These are phyloP conservation scores for Belgica antarctica DNA, from an alignment of 2,888 invertebrate species.

Conservation along the genomic window DNA sequence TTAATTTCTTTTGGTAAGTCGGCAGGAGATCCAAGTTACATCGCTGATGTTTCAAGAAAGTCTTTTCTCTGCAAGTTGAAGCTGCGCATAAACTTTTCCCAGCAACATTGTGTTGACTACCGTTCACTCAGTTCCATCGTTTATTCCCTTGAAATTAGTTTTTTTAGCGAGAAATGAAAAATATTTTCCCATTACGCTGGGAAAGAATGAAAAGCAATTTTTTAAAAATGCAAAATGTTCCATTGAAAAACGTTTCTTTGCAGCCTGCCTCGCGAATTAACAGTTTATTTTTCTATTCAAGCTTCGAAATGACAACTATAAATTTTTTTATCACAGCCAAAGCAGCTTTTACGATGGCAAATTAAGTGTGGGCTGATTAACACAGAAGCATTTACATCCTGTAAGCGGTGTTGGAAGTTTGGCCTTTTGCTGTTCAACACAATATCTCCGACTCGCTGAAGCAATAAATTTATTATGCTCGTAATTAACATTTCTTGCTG, in stretches of 20 bases:
- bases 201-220: no score
- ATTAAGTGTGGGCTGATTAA: slow-evolving; percentile 1
- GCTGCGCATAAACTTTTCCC: not conserved
- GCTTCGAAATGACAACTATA: not conserved
- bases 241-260: no score
- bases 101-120: no score
- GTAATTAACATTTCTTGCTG: not conserved
- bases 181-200: no score
- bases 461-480: slow-evolving; percentile 6
- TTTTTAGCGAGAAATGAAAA: no score
- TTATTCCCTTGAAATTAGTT: no score
- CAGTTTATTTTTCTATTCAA: slow-evolving; percentile 21
- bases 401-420: not conserved
- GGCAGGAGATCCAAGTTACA: slow-evolving; percentile 10
- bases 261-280: slow-evolving; percentile 22
- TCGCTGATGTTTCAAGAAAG: not conserved
- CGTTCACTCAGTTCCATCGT: no score
- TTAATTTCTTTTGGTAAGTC: no score
- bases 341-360: slow-evolving; percentile 5
- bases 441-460: no score
- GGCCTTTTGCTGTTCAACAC: not conserved
- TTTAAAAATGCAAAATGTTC: no score
- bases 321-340: slow-evolving; percentile 28
- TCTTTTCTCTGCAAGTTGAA: not conserved
- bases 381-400: slow-evolving; percentile 28